Percentiles rank a stretch among this genome's conserved stretches.
Evolutionary conservation across 2,797 vertebrate genomes (phyloP).

Genomic region (Acestrorhynchus altus): DNA sequence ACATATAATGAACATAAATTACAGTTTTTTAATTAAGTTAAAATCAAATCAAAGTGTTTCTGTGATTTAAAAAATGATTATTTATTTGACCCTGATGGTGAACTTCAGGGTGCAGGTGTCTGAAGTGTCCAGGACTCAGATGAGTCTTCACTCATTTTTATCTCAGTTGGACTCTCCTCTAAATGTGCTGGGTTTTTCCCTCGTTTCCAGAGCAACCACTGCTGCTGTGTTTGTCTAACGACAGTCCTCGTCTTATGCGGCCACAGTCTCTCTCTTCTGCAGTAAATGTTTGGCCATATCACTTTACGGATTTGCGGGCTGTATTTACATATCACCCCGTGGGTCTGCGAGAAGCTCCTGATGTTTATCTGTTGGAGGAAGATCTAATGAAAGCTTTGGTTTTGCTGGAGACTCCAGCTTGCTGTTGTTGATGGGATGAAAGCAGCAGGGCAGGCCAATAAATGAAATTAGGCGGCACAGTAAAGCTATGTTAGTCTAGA

Average conservation of each 20-base stretch:
- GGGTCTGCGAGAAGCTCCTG: neutral
- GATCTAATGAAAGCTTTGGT: neutral
- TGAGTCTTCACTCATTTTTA: neutral
- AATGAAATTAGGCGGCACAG: neutral
- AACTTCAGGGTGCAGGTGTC: too few relatives aligned
- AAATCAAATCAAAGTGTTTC: too few relatives aligned
- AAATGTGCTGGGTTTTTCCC: conserved; percentile 20
- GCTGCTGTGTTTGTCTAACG: conserved; percentile 37
- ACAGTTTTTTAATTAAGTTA: too few relatives aligned
- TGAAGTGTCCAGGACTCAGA: neutral
- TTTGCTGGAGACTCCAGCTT: conserved; percentile 11
- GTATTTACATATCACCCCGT: neutral
- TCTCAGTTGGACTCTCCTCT: neutral
- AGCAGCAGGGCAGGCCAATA: conserved; percentile 3
- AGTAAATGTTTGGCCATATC: conserved; percentile 64
- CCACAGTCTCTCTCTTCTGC: conserved; percentile 17
- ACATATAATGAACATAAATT: too few relatives aligned
- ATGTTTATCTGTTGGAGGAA: conserved; percentile 53
- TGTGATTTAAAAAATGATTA: too few relatives aligned
- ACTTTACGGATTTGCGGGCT: conserved; percentile 25
- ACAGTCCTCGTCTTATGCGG: conserved; percentile 39
- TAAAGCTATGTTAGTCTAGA: neutral
- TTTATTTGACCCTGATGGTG: too few relatives aligned
- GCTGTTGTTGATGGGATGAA: conserved; percentile 29
- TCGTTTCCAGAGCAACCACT: conserved; percentile 20